phyloP scores from a whole-genome alignment of 2,797 vertebrate species.

The Brotula barbata region DNA sequence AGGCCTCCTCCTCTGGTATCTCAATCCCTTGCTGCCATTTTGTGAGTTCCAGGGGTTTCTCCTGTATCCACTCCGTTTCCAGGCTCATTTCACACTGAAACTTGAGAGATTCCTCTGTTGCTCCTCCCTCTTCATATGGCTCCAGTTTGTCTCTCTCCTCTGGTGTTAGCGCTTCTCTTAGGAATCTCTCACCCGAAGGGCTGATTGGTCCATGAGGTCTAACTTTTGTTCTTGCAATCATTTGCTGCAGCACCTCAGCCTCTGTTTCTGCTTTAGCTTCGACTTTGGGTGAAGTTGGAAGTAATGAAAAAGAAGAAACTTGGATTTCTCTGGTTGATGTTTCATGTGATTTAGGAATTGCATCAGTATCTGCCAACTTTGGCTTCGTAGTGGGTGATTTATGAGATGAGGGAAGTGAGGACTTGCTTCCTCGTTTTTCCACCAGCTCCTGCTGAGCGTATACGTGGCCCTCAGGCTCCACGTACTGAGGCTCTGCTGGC shows the following conservation, averaged over 20 bases:
- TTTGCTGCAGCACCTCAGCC: not conserved
- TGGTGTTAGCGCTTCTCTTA: conserved; percentile 41
- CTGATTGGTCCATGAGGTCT: conserved; percentile 27
- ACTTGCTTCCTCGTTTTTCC: conserved; percentile 37
- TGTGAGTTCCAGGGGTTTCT: conserved; percentile 59
- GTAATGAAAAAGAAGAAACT: not conserved
- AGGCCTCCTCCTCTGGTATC: conserved; percentile 60
- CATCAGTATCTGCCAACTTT: conserved; percentile 16
- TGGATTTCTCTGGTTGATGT: conserved; percentile 19
- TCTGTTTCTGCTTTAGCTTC: conserved; percentile 4
- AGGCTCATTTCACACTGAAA: conserved; percentile 46
- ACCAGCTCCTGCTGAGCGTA: conserved; percentile 34
- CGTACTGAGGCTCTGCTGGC: conserved; percentile 24
- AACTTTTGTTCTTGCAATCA: conserved; percentile 22
- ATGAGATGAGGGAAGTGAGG: conserved; percentile 21
- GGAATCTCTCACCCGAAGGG: conserved; percentile 46
- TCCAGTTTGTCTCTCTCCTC: conserved; percentile 13
- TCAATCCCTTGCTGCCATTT: conserved; percentile 76
- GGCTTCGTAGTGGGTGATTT: conserved; percentile 41
- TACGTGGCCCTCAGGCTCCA: conserved; percentile 38
- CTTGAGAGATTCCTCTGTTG: conserved; percentile 38
- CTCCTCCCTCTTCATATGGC: conserved; percentile 19
- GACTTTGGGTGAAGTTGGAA: conserved; percentile 3
- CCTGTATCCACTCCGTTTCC: conserved; percentile 45
- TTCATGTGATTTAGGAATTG: conserved; percentile 23